A percentile compares a stretch with the other conserved stretches of the same genome.
Evolutionary conservation across 2,888 invertebrate species (phyloP).

Genomic region (Melanchra persicariae): DNA sequence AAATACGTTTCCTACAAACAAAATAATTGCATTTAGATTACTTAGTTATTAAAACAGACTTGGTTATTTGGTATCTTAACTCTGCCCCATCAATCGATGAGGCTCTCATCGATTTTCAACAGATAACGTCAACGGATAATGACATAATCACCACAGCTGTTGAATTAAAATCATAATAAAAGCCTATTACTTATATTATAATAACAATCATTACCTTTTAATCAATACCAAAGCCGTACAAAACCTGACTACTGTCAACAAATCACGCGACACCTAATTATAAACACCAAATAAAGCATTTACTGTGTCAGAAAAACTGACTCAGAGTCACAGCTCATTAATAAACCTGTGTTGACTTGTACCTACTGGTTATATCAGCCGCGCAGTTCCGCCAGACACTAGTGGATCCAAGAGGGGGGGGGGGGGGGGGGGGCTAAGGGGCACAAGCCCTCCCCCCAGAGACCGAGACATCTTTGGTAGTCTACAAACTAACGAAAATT

Average conservation of each 20-base stretch:
- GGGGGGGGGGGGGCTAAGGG: no score
- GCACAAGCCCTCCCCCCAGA: no score
- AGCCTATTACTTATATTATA: not conserved
- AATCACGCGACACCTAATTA: conserved; percentile 32
- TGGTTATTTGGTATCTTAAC: not conserved
- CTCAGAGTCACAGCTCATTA: conserved; percentile 18
- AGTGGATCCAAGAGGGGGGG: no score
- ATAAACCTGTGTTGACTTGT: conserved; percentile 16
- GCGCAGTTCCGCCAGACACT: conserved; percentile 12
- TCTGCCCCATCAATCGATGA: no score
- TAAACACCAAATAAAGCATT: conserved; percentile 44
- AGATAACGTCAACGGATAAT: not conserved
- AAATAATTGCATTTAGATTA: no score
- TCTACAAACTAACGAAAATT: no score
- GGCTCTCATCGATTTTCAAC: not conserved
- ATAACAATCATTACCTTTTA: not conserved
- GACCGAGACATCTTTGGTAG: no score
- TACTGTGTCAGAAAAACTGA: conserved; percentile 43
- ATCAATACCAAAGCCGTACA: not conserved
- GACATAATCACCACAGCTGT: not conserved
- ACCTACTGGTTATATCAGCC: conserved; percentile 34
- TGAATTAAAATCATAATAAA: not conserved
- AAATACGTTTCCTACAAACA: no score
- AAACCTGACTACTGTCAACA: conserved; percentile 8
- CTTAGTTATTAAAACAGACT: no score